phyloP scores from a whole-genome alignment of 2,113 vertebrate species.

The Leptocoma aspasia region DNA sequence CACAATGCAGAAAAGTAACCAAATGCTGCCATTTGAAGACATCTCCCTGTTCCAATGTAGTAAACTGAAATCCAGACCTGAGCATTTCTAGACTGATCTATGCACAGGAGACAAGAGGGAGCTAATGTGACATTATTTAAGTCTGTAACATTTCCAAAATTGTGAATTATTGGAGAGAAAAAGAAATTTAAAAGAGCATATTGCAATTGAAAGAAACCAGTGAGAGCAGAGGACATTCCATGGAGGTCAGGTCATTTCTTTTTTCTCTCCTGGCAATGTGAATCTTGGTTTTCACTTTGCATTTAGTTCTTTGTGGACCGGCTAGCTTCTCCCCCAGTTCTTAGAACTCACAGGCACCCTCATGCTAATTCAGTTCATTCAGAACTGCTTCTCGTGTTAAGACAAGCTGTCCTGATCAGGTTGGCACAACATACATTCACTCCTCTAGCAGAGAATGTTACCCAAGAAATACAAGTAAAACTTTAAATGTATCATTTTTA shows the following conservation, averaged over 20 bases:
- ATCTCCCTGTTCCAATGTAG: not conserved
- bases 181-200: not conserved
- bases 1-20: not conserved
- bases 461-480: not conserved
- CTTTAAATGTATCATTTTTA: not conserved
- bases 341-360: not conserved
- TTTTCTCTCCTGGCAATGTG: not conserved
- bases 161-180: not conserved
- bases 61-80: not conserved
- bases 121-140: not conserved
- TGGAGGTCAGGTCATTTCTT: not conserved
- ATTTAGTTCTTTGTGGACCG: not conserved
- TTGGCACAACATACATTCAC: fast-evolving
- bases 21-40: not conserved
- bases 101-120: not conserved
- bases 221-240: not conserved
- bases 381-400: not conserved
- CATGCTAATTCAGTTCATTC: not conserved
- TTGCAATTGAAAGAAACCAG: not conserved
- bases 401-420: not conserved
- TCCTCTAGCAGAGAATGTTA: not conserved
- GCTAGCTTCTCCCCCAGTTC: not conserved
- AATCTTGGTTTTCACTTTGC: not conserved
- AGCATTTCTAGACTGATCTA: not conserved
- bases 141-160: not conserved